Conservation (phyloP, 2,888 invertebrate species). For the Agonopterix alstromeriana region DNA sequence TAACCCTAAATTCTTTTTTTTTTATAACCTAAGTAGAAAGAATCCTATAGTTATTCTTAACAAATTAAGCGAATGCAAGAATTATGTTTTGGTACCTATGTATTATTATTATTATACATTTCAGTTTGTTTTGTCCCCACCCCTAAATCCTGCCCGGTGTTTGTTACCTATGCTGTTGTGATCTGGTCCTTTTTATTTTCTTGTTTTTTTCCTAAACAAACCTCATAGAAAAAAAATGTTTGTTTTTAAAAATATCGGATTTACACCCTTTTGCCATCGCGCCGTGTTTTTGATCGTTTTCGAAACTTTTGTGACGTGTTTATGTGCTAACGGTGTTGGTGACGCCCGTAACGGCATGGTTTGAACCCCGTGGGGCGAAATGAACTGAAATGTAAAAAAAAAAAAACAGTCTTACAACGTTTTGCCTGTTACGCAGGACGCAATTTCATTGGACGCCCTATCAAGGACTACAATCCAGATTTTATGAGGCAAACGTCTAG, state of each 20-base stretch:
- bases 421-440: conserved; percentile 48
- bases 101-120: conserved; percentile 64
- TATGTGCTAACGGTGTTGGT: conserved; percentile 63
- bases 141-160: conserved; percentile 46
- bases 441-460: conserved; percentile 57
- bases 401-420: conserved; percentile 10
- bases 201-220: conserved; percentile 4
- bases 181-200: conserved; percentile 27
- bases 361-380: conserved; percentile 43
- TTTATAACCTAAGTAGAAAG: conserved; percentile 28
- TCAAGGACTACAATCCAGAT: conserved; percentile 68
- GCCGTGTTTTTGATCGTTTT: conserved; percentile 23
- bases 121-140: conserved; percentile 69
- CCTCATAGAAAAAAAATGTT: neutral
- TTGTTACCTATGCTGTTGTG: conserved; percentile 42
- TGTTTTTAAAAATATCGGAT: conserved; percentile 1
- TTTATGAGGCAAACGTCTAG: conserved; percentile 38
- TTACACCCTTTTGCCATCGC: conserved; percentile 12
- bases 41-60: conserved; percentile 46
- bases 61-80: conserved; percentile 48
- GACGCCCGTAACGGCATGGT: conserved; percentile 46
- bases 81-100: conserved; percentile 54
- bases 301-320: conserved; percentile 37
- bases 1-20: conserved; percentile 17
- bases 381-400: conserved; percentile 71